Conservation (phyloP, 2,113 vertebrate genomes). For the Gallinago undulata region DNA sequence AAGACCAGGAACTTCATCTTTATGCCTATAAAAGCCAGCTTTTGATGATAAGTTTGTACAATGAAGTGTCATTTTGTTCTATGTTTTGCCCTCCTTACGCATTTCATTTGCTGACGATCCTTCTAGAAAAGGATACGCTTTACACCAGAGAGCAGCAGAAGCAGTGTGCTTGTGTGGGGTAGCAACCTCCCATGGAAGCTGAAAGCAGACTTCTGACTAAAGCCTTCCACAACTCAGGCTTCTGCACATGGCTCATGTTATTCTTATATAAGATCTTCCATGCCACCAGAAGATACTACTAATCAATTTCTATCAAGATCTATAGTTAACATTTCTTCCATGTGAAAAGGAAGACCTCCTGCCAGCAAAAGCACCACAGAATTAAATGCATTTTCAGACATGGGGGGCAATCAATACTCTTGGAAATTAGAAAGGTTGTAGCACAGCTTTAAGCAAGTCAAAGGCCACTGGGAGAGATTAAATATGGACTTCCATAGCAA, state of each 20-base stretch:
- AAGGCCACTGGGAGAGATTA: background rate
- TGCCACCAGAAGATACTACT: background rate
- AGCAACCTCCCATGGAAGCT: background rate
- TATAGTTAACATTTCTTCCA: background rate
- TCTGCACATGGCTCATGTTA: background rate
- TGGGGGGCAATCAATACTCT: background rate
- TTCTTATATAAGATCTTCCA: background rate
- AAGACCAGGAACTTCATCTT: background rate
- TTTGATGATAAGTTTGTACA: background rate
- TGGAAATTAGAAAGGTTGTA: background rate
- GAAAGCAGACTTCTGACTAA: background rate
- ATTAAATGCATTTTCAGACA: constrained; percentile 9
- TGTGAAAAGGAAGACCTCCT: background rate
- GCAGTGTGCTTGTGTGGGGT: fast-evolving
- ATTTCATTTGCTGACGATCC: background rate
- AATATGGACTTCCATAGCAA: background rate
- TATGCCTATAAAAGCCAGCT: background rate
- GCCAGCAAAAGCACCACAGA: background rate
- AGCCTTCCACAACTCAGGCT: background rate
- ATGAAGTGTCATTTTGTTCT: background rate
- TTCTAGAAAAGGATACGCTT: background rate
- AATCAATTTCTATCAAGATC: background rate
- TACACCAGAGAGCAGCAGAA: background rate
- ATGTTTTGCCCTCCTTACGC: background rate
- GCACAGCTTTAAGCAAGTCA: background rate